Conservation (phyloP, 2,113 vertebrate species). For the Indicator indicator region DNA sequence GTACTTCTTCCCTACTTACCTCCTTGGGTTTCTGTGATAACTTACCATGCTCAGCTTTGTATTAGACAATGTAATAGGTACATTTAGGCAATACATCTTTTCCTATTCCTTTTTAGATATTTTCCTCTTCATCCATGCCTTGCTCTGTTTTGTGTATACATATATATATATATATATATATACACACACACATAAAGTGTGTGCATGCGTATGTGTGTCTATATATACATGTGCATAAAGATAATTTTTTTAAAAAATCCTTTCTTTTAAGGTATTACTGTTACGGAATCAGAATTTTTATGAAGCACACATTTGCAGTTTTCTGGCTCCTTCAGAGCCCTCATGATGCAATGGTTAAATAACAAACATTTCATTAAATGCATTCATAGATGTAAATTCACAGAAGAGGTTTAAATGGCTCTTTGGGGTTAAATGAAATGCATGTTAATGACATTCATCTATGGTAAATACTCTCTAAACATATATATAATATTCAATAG, state of each 20-base stretch:
- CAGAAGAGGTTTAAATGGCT: constrained; percentile 56
- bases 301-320: background rate
- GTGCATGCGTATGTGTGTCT: too few species aligned
- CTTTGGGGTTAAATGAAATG: constrained; percentile 64
- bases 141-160: background rate
- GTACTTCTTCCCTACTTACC: background rate
- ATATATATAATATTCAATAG: constrained; percentile 17
- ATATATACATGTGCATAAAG: too few species aligned
- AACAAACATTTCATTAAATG: constrained; percentile 50
- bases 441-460: constrained; percentile 38
- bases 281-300: background rate
- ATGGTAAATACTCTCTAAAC: constrained; percentile 44
- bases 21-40: background rate
- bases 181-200: too few species aligned
- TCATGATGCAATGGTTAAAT: constrained; percentile 43
- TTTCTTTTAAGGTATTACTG: background rate
- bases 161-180: too few species aligned
- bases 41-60: background rate
- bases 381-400: constrained; percentile 65
- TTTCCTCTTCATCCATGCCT: background rate
- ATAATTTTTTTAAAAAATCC: background rate
- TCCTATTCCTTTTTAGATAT: background rate
- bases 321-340: background rate
- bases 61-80: background rate
- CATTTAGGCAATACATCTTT: background rate